These are phyloP conservation scores for Eolophus roseicapilla DNA, from an alignment of 2,113 vertebrate species.

Conservation along the genomic window DNA sequence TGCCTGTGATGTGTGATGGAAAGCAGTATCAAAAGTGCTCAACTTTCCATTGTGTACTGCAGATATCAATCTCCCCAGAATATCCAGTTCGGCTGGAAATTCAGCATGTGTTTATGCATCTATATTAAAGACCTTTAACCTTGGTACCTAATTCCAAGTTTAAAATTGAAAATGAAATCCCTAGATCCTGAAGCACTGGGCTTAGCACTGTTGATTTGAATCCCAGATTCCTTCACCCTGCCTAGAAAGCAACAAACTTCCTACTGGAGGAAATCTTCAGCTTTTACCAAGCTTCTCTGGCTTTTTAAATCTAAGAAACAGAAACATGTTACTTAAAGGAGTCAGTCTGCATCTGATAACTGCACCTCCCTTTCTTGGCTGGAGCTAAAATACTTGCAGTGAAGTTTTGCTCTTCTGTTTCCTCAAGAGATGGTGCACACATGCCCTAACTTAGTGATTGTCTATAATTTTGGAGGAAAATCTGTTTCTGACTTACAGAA, in stretches of 20 bases:
- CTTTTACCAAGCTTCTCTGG: neutral
- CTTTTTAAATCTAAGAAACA: slow-evolving; percentile 1
- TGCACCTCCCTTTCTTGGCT: neutral
- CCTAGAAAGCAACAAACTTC: neutral
- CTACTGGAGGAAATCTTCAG: neutral
- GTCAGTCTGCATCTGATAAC: neutral
- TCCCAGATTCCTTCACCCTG: neutral
- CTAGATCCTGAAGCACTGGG: neutral
- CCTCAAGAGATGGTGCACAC: neutral
- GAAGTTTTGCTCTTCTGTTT: neutral
- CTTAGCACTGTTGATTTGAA: neutral
- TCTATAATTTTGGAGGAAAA: neutral
- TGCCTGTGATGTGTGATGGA: neutral
- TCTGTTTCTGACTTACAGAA: neutral
- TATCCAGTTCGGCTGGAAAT: neutral
- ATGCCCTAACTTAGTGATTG: neutral
- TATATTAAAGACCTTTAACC: neutral
- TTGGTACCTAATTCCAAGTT: neutral
- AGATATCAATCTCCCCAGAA: neutral
- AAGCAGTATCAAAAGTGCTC: neutral
- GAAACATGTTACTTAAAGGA: neutral
- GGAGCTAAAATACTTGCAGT: neutral
- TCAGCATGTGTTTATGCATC: neutral
- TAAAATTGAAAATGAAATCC: neutral
- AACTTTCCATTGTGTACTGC: neutral